A percentile compares a stretch with the other conserved stretches of the same genome.
Evolutionary conservation across 30 jellyfish, hydroid and myxozoan genomes (phyloP).

Genomic region (Hydra vulgaris): DNA sequence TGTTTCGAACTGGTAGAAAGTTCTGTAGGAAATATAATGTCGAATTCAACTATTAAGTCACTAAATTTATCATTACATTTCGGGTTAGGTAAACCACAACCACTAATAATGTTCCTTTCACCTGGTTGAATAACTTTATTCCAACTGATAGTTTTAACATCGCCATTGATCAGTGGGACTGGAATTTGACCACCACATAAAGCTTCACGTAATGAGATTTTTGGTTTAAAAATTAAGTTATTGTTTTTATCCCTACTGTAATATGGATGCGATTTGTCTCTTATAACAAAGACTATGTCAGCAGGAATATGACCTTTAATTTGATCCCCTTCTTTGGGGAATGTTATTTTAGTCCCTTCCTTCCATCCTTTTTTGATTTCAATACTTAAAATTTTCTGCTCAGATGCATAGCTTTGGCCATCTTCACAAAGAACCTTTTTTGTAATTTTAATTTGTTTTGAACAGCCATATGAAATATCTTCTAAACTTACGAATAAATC

Average conservation of each 20-base stretch:
- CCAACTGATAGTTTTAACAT: conserved; percentile 3
- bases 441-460: conserved; percentile 49
- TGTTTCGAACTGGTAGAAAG: too few species aligned
- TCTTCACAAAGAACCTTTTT: conserved; percentile 43
- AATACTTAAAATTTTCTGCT: conserved; percentile 41
- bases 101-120: conserved; percentile 16
- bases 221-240: conserved; percentile 37
- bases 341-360: conserved; percentile 81
- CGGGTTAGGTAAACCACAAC: conserved; percentile 80
- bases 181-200: conserved; percentile 54
- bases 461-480: conserved; percentile 56
- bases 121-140: conserved; percentile 53
- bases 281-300: conserved; percentile 47
- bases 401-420: conserved; percentile 25
- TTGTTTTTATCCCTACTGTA: conserved; percentile 53
- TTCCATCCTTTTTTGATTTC: conserved; percentile 90
- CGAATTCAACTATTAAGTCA: too few species aligned
- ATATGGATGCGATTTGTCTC: conserved; percentile 44
- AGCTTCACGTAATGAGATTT: conserved; percentile 65
- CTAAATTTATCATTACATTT: too few species aligned
- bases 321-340: conserved; percentile 73
- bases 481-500: conserved; percentile 50
- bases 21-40: too few species aligned
- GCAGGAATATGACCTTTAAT: conserved; percentile 65
- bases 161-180: conserved; percentile 44